Base-by-base conservation (phyloP, 2,113 vertebrate species). In the Epinephelus moara region DNA sequence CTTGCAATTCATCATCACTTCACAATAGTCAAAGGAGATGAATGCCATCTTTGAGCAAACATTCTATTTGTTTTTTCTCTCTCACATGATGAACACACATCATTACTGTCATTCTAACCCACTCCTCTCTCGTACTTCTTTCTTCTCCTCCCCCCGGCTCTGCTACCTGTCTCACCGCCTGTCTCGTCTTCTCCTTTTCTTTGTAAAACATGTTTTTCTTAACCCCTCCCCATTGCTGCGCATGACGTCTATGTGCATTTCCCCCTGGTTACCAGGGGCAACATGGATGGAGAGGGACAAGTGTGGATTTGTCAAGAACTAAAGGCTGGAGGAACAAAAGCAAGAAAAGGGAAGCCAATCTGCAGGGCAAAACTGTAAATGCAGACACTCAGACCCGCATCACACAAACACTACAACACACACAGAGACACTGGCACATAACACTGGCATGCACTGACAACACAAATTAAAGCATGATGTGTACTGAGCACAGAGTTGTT, bases 261-360 rank as follows among this genome's bases (percentile, higher is more conserved):
- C 84, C 82, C 84, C 84, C 70, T 87, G 78, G 95, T 96, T 93
- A 94, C 95, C 94, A 95, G 73, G 93, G 94, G 95, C 94, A 95
- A 95, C 95, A 87, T 92, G 80, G 91, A 94, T 88, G 82, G 84
- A 91, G 82, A 91, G 79, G 85, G 90, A 92, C 88, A 92, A 90
- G 91, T 89, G 88, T 89, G 88, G 89, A 87, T 93, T 88, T 82
- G 73, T 86, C 84, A 87, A 88, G 87, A 88, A 92, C 82, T 84
- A 88, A 83, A 83, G 70, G 77, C 91, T 91, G 70, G 56, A 81
- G 72, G 85, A 89, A 88, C 80, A 94, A 89, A 92, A 86, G 83
- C 75, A 84, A 84, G 88, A 86, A 81, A 86, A 81, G 76, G 82
- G 61, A 67, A 90, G 53, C 40, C 63, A 52, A 85, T 92, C 75